phyloP scores from a whole-genome alignment of 2,888 invertebrate genomes.

The Elaeidobius kamerunicus region DNA sequence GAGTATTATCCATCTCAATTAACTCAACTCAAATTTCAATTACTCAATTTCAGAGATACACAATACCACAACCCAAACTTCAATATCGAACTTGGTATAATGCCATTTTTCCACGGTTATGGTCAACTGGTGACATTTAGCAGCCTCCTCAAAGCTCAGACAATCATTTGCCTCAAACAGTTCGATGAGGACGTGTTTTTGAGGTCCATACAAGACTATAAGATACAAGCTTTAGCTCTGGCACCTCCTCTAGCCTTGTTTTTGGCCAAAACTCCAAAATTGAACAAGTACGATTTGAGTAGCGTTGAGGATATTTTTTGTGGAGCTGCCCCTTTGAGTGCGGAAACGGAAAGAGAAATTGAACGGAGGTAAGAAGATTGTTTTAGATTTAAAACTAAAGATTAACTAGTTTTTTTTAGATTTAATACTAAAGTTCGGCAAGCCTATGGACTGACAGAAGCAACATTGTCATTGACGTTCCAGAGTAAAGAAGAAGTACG shows the following conservation, averaged over 20 bases:
- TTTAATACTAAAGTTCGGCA: conserved; percentile 18
- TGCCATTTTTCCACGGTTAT: conserved; percentile 41
- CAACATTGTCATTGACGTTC: conserved; percentile 57
- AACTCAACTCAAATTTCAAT: too few relatives aligned
- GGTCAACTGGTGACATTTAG: conserved; percentile 36
- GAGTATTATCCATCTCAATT: too few relatives aligned
- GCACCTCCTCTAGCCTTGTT: conserved; percentile 83
- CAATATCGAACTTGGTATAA: conserved; percentile 30
- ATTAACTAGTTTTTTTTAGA: conserved; percentile 1
- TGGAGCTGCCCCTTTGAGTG: conserved; percentile 79
- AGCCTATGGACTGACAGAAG: conserved; percentile 74
- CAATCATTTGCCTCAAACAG: conserved; percentile 36
- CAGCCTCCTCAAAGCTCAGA: conserved; percentile 32
- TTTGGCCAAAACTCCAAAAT: conserved; percentile 74
- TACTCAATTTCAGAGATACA: conserved; percentile 30
- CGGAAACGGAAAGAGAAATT: conserved; percentile 61
- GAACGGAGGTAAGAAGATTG: conserved; percentile 43
- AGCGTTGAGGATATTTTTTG: conserved; percentile 64
- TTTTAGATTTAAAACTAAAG: not conserved
- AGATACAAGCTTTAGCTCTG: conserved; percentile 62
- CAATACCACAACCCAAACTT: conserved; percentile 8
- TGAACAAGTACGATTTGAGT: conserved; percentile 72
- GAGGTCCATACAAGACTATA: conserved; percentile 64
- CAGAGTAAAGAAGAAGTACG: conserved; percentile 18
- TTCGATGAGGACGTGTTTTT: conserved; percentile 57